Conservation (phyloP, 1,140 invertebrate genomes). For the Penaeus vannamei region DNA sequence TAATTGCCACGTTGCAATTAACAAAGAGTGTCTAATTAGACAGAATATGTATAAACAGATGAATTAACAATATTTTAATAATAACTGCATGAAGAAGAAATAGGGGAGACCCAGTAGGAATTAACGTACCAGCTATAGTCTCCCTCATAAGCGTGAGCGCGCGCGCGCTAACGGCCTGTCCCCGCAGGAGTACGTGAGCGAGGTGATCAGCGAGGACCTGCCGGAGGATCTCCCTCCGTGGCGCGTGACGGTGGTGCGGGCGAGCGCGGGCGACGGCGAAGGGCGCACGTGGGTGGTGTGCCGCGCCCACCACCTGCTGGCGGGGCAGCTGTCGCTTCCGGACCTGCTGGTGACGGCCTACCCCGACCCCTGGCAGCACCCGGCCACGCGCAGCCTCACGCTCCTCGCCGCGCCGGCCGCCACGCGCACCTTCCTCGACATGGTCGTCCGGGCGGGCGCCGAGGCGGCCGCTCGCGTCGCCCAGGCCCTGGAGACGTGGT, state of each 20-base stretch:
- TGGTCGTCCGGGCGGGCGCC: neutral
- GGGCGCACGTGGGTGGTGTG: conserved; percentile 54
- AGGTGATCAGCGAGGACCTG: conserved; percentile 51
- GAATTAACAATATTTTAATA: too few species aligned
- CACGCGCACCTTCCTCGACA: conserved; percentile 2
- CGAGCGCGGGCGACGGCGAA: conserved; percentile 26
- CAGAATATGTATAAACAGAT: too few species aligned
- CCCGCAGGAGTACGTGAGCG: conserved; percentile 53
- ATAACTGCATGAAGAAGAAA: too few species aligned
- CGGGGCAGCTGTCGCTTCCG: conserved; percentile 31
- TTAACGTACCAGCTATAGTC: neutral
- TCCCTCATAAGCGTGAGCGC: too few species aligned
- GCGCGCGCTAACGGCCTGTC: neutral
- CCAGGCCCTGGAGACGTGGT: neutral
- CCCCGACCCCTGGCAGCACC: conserved; percentile 55
- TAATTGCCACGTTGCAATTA: too few species aligned
- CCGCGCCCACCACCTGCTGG: conserved; percentile 50
- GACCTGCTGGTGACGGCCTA: conserved; percentile 49
- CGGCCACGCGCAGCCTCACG: conserved; percentile 49
- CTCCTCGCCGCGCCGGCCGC: conserved; percentile 50
- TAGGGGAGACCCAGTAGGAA: neutral
- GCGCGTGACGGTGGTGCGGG: conserved; percentile 38
- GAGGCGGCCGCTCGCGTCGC: neutral
- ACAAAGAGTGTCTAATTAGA: too few species aligned
- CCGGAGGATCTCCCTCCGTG: conserved; percentile 48